Percentiles rank a stretch among this genome's conserved stretches.
Conservation (phyloP, 1,140 invertebrate genomes). For the Copidosoma floridanum region DNA sequence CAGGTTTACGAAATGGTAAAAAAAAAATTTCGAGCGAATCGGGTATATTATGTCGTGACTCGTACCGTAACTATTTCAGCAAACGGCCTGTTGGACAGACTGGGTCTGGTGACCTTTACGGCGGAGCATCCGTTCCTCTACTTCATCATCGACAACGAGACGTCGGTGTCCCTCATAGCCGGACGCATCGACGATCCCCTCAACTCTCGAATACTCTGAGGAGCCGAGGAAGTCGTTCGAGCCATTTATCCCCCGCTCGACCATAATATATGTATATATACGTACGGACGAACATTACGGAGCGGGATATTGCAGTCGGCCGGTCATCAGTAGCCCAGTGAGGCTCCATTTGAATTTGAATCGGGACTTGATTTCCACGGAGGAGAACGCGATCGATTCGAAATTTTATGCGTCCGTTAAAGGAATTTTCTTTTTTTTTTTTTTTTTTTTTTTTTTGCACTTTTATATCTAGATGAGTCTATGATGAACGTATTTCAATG, state of each 20-base stretch:
- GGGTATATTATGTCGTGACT: background rate
- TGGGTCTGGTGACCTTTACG: constrained; percentile 65
- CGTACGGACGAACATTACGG: too few species aligned
- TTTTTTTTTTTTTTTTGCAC: background rate
- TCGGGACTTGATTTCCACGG: constrained; percentile 4
- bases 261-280: too few species aligned
- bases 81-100: constrained; percentile 41
- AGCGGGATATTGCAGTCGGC: too few species aligned
- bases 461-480: background rate
- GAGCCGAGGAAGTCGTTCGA: too few species aligned
- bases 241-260: too few species aligned
- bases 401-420: too few species aligned
- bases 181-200: constrained; percentile 79
- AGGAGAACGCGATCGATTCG: background rate
- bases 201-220: constrained; percentile 71
- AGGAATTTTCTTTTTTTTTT: too few species aligned
- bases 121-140: constrained; percentile 78
- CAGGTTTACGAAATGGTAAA: too few species aligned
- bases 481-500: too few species aligned
- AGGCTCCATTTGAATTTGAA: constrained; percentile 21
- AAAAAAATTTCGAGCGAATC: background rate
- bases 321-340: background rate
- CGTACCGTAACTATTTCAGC: constrained; percentile 2
- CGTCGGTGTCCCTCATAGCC: constrained; percentile 73
- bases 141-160: constrained; percentile 76